Evolutionary conservation across 2,888 invertebrate species (phyloP).

Genomic region (Stenolophus ochropezus): DNA sequence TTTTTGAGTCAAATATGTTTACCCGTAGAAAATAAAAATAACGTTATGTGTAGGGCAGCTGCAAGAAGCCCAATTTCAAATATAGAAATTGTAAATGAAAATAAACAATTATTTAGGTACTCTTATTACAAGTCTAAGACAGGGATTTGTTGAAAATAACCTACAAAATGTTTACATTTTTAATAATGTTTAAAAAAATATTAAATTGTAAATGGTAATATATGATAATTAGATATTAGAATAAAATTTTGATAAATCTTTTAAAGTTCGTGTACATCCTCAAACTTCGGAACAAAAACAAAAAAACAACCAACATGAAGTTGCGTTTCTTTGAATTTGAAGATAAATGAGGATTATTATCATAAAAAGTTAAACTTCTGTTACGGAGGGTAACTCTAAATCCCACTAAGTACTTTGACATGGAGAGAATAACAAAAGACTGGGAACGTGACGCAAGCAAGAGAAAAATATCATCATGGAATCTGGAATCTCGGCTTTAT

Average conservation of each 20-base stretch:
- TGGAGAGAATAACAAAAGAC: conserved; percentile 30
- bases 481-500: not conserved
- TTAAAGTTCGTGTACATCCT: too few species aligned
- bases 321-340: not conserved
- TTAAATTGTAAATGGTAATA: not conserved
- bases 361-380: conserved; percentile 19
- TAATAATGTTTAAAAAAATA: not conserved
- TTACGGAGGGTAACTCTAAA: conserved; percentile 27
- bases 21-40: not conserved
- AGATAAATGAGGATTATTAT: conserved; percentile 8
- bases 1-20: not conserved
- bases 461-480: conserved; percentile 5
- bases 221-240: not conserved
- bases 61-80: not conserved
- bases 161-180: not conserved
- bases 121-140: too few species aligned
- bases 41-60: not conserved
- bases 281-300: too few species aligned
- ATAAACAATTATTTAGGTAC: not conserved
- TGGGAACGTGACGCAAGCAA: not conserved
- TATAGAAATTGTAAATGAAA: not conserved
- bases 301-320: not conserved
- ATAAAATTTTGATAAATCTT: not conserved
- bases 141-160: not conserved
- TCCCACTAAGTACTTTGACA: conserved; percentile 28